These are phyloP conservation scores for Ichneumon xanthorius DNA, from an alignment of 2,888 invertebrate genomes.

Conservation along the genomic window DNA sequence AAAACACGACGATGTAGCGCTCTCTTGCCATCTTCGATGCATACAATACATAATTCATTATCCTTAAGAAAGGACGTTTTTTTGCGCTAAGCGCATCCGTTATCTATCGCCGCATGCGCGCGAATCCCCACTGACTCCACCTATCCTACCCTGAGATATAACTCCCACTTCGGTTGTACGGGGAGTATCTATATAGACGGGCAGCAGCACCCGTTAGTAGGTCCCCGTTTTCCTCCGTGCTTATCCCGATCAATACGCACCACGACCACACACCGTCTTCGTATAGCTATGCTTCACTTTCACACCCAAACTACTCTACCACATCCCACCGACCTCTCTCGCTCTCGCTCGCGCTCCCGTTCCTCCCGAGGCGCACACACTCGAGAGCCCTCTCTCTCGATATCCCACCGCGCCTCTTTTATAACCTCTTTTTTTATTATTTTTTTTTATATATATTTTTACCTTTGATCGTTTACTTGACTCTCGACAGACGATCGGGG, in stretches of 20 bases:
- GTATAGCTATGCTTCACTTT: conserved; percentile 64
- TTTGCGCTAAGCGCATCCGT: conserved; percentile 58
- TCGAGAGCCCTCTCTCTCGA: conserved; percentile 10
- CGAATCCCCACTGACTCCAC: conserved; percentile 64
- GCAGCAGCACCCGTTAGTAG: conserved; percentile 67
- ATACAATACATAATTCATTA: background rate
- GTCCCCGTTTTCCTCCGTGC: conserved; percentile 73
- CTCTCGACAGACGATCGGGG: background rate
- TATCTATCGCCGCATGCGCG: conserved; percentile 70
- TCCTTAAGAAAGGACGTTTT: conserved; percentile 11
- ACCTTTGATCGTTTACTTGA: conserved; percentile 1
- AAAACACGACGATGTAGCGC: background rate
- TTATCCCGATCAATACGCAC: conserved; percentile 75
- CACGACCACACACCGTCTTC: conserved; percentile 68
- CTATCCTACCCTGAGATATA: conserved; percentile 51
- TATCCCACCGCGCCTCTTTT: conserved; percentile 13
- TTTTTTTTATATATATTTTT: background rate
- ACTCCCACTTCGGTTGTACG: conserved; percentile 54
- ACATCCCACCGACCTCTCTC: conserved; percentile 32
- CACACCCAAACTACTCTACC: conserved; percentile 57
- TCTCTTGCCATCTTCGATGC: background rate
- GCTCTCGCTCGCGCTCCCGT: conserved; percentile 5
- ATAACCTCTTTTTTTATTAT: conserved; percentile 12
- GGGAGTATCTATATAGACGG: conserved; percentile 37
- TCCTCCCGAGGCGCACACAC: conserved; percentile 18